These are phyloP conservation scores for Volucella zonaria DNA, from an alignment of 2,888 invertebrate genomes.

Conservation along the genomic window DNA sequence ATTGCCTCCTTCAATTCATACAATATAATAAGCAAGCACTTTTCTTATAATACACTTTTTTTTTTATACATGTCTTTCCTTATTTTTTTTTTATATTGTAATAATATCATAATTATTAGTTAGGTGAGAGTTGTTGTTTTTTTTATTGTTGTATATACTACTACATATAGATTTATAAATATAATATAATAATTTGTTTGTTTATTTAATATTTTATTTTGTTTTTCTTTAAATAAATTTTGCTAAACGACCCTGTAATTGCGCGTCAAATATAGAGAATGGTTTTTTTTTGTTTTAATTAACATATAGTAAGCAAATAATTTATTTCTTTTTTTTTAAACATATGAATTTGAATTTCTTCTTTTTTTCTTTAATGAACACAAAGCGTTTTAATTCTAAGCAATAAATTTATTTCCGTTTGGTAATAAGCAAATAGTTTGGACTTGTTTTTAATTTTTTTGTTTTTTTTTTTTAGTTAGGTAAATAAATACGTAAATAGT, in stretches of 20 bases:
- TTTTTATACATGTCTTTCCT: constrained; percentile 44
- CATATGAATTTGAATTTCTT: not conserved
- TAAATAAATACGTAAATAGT: constrained; percentile 24
- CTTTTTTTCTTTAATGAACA: constrained; percentile 60
- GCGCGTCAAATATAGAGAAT: constrained; percentile 61
- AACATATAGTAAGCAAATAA: constrained; percentile 64
- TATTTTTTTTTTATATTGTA: not conserved
- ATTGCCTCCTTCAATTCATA: constrained; percentile 32
- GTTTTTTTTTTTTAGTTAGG: constrained; percentile 24
- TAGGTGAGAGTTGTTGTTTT: constrained; percentile 48
- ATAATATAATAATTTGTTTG: constrained; percentile 51
- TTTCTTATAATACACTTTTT: constrained; percentile 58
- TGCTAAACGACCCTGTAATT: constrained; percentile 74
- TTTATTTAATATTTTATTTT: constrained; percentile 41
- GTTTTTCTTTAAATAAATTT: constrained; percentile 71
- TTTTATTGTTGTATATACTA: constrained; percentile 47
- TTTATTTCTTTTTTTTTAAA: constrained; percentile 11
- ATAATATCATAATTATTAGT: constrained; percentile 22
- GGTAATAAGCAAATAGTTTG: constrained; percentile 52
- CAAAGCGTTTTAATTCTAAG: constrained; percentile 59
- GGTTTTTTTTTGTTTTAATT: constrained; percentile 42
- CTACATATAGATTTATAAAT: constrained; percentile 67
- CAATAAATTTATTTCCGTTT: constrained; percentile 27
- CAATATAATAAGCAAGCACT: constrained; percentile 67
- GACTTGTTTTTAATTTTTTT: constrained; percentile 32